phyloP scores from a whole-genome alignment of 2,888 invertebrate species.

The Brenthis hecate region DNA sequence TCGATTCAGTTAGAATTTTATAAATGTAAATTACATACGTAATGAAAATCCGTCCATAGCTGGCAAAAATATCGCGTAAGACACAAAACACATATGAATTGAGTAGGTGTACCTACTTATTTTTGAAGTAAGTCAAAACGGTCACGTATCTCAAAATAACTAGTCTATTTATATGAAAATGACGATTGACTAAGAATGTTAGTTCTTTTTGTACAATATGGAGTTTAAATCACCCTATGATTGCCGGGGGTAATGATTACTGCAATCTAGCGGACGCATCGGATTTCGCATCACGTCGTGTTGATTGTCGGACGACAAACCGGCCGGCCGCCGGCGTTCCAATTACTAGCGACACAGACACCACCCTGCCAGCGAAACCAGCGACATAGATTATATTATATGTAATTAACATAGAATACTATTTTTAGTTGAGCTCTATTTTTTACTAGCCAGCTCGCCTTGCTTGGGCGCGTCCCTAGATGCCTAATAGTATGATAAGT shows the following conservation, averaged over 20 bases:
- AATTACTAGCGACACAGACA: slow-evolving; percentile 75
- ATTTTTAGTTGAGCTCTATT: not conserved
- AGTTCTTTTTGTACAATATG: slow-evolving; percentile 28
- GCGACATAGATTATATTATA: slow-evolving; percentile 38
- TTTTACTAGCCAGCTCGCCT: not conserved
- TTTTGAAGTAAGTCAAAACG: not conserved
- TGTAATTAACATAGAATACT: slow-evolving; percentile 9
- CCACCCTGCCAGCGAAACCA: slow-evolving; percentile 54
- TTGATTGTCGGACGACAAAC: slow-evolving; percentile 78
- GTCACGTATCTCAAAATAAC: slow-evolving; percentile 15
- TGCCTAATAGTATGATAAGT: too few species aligned
- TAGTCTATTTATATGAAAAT: slow-evolving; percentile 21
- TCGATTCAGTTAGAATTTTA: too few species aligned
- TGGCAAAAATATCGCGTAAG: too few species aligned
- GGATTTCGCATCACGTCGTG: slow-evolving; percentile 79
- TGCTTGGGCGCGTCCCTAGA: not conserved
- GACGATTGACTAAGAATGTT: slow-evolving; percentile 7
- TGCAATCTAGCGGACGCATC: slow-evolving; percentile 68
- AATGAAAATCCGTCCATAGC: not conserved
- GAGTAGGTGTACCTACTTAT: not conserved
- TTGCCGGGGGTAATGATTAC: slow-evolving; percentile 65
- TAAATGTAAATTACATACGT: not conserved
- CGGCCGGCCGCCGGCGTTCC: slow-evolving; percentile 61
- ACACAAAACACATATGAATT: not conserved
- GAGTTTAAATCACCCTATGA: slow-evolving; percentile 49